Percentiles rank a stretch among this genome's conserved stretches.
These are phyloP conservation scores for Nomada goodeniana DNA, from an alignment of 2,888 invertebrate species.

Conservation along the genomic window DNA sequence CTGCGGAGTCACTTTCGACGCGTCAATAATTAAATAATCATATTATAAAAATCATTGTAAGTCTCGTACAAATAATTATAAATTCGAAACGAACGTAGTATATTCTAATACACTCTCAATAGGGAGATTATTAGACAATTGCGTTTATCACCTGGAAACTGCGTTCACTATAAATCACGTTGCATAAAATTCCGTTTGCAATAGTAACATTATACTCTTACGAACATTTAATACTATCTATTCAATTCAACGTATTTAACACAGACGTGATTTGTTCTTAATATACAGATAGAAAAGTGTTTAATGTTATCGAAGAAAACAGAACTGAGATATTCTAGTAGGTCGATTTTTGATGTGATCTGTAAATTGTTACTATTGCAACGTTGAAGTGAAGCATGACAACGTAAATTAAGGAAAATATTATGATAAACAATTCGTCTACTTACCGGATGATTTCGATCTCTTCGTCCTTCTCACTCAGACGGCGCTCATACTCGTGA, in stretches of 20 bases:
- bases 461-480: constrained; percentile 99
- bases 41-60: too few relatives aligned
- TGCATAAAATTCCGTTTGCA: background rate
- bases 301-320: too few relatives aligned
- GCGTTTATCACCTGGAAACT: constrained; percentile 30
- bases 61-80: too few relatives aligned
- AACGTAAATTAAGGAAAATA: background rate
- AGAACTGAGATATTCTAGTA: too few relatives aligned
- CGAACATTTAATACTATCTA: background rate
- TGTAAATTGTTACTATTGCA: background rate
- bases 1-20: too few relatives aligned
- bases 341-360: too few relatives aligned
- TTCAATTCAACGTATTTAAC: too few relatives aligned
- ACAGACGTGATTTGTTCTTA: too few relatives aligned
- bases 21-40: too few relatives aligned
- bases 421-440: background rate
- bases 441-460: constrained; percentile 98
- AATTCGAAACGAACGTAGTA: background rate
- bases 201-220: background rate
- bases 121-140: background rate
- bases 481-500: constrained; percentile 98
- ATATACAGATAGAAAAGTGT: too few relatives aligned
- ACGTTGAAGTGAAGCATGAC: too few relatives aligned
- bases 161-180: background rate
- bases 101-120: background rate